A percentile compares a stretch with the other conserved stretches of the same genome.
These are phyloP conservation scores for Agriopis leucophaearia DNA, from an alignment of 2,888 invertebrate genomes.

Conservation along the genomic window DNA sequence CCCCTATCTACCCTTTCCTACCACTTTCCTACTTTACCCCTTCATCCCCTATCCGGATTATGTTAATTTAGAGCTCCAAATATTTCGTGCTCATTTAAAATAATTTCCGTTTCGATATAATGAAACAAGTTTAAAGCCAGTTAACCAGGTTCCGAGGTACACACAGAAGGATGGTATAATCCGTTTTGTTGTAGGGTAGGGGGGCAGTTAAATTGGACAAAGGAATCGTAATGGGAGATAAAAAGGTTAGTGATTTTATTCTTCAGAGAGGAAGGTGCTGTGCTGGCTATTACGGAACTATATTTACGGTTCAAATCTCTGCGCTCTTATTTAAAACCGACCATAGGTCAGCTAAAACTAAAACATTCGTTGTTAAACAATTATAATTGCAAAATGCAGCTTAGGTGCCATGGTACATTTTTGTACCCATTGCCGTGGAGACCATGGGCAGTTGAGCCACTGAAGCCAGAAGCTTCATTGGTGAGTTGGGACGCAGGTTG, in stretches of 20 bases:
- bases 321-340: too few species aligned
- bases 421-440: too few species aligned
- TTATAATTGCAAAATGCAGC: too few species aligned
- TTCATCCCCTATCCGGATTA: slow-evolving; percentile 64
- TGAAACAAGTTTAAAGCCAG: slow-evolving; percentile 48
- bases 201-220: slow-evolving; percentile 21
- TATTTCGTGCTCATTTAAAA: slow-evolving; percentile 77
- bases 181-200: slow-evolving; percentile 21
- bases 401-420: too few species aligned
- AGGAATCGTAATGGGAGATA: slow-evolving; percentile 13
- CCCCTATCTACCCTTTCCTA: slow-evolving; percentile 27
- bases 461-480: too few species aligned
- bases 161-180: slow-evolving; percentile 26
- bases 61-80: slow-evolving; percentile 73
- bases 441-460: too few species aligned
- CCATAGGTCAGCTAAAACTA: too few species aligned
- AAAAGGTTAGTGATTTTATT: slow-evolving; percentile 9
- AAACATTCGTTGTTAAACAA: too few species aligned
- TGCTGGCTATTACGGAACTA: not conserved
- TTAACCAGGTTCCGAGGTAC: slow-evolving; percentile 42
- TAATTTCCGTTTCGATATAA: slow-evolving; percentile 63
- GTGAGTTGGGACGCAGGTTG: too few species aligned
- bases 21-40: slow-evolving; percentile 22
- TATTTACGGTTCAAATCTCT: not conserved
- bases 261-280: not conserved